Evolutionary conservation across 2,797 vertebrate species (phyloP).

Genomic region (Pteropus rufus): DNA sequence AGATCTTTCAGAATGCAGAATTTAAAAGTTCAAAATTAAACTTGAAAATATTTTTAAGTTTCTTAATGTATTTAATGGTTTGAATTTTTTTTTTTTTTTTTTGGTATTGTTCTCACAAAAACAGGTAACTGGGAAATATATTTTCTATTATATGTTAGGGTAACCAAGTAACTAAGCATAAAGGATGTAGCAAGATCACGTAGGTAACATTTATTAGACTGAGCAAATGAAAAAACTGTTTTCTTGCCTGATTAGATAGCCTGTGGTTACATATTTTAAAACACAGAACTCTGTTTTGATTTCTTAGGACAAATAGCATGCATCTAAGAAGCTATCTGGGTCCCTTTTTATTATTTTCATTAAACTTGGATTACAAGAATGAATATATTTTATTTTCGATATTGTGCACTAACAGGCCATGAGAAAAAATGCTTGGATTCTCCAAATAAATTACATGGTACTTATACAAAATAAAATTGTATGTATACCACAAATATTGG

Average conservation of each 20-base stretch:
- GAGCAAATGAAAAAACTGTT: slow-evolving; percentile 55
- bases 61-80: not conserved
- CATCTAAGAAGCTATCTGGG: slow-evolving; percentile 26
- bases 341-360: slow-evolving; percentile 25
- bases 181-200: slow-evolving; percentile 32
- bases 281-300: slow-evolving; percentile 47
- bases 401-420: not conserved
- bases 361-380: not conserved
- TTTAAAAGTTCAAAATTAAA: slow-evolving; percentile 43
- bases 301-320: slow-evolving; percentile 18
- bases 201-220: slow-evolving; percentile 51
- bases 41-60: not conserved
- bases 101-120: slow-evolving; percentile 12
- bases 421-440: not conserved
- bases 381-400: slow-evolving; percentile 23
- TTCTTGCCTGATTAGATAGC: slow-evolving; percentile 43
- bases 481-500: not conserved
- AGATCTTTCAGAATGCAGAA: not conserved
- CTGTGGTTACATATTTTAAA: slow-evolving; percentile 62
- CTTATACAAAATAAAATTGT: slow-evolving; percentile 19
- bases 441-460: slow-evolving; percentile 5
- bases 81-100: not conserved
- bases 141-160: not conserved
- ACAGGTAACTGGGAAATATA: not conserved
- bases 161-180: not conserved